Evolutionary conservation across 2,888 invertebrate species (phyloP).

Genomic region (Trissolcus japonicus): DNA sequence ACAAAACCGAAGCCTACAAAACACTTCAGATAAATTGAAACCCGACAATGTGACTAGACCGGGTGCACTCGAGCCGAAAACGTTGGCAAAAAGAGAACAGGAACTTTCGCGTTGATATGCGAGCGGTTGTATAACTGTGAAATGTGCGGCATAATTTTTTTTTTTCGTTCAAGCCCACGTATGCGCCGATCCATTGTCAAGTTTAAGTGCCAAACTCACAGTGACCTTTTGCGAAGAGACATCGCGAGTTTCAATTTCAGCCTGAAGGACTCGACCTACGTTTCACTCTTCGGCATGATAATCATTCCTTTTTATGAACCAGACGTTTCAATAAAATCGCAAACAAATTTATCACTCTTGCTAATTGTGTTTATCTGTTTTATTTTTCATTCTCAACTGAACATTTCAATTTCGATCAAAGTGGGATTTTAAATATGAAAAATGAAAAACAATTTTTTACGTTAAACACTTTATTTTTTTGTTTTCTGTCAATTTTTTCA

Average conservation of each 20-base stretch:
- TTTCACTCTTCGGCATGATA: slow-evolving; percentile 22
- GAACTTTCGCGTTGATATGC: slow-evolving; percentile 14
- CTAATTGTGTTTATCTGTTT: slow-evolving; percentile 9
- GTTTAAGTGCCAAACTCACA: slow-evolving; percentile 67
- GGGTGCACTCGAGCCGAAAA: background rate
- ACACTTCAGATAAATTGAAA: no score
- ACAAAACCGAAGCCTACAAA: no score
- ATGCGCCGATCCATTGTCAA: slow-evolving; percentile 69
- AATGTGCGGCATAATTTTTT: slow-evolving; percentile 52
- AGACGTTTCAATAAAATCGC: slow-evolving; percentile 12
- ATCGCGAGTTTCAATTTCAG: slow-evolving; percentile 52
- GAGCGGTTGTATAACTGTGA: slow-evolving; percentile 47
- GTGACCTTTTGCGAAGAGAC: slow-evolving; percentile 55
- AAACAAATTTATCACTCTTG: no score
- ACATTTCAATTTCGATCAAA: no score
- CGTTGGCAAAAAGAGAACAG: slow-evolving; percentile 29
- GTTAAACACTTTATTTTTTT: no score
- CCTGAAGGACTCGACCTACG: slow-evolving; percentile 54
- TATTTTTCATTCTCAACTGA: no score
- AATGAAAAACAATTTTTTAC: no score
- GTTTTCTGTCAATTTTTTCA: no score
- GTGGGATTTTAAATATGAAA: no score
- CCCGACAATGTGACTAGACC: no score
- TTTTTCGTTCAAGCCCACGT: slow-evolving; percentile 63
- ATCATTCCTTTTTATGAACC: slow-evolving; percentile 32